Percentiles rank a stretch among this genome's conserved stretches.
phyloP scores from a whole-genome alignment of 2,888 invertebrate genomes.

The Unio pictorum region DNA sequence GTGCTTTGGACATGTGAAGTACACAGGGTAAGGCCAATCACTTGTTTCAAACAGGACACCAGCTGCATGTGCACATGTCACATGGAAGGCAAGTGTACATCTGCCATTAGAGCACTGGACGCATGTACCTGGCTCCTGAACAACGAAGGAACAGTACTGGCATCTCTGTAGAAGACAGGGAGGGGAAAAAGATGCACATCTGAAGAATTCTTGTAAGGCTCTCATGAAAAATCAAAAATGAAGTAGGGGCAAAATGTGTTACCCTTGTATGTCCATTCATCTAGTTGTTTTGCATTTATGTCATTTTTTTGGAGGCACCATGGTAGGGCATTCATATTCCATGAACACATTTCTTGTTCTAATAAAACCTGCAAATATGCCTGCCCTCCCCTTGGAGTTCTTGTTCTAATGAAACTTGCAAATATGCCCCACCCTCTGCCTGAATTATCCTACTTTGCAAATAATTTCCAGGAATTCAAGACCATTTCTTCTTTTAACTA shows the following conservation, averaged over 20 bases:
- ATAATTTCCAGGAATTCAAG: too few relatives aligned
- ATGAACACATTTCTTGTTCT: too few relatives aligned
- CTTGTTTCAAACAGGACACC: conserved; percentile 73
- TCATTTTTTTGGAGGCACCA: too few relatives aligned
- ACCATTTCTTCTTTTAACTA: too few relatives aligned
- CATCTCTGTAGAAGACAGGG: conserved; percentile 63
- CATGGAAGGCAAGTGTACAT: conserved; percentile 76
- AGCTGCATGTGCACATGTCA: conserved; percentile 76
- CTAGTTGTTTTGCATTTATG: not conserved
- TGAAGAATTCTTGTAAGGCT: not conserved
- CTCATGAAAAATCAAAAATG: not conserved
- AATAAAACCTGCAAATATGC: too few relatives aligned
- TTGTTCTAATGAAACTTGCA: too few relatives aligned
- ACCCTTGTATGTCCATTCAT: not conserved
- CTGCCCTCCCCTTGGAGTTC: too few relatives aligned
- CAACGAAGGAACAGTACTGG: conserved; percentile 55
- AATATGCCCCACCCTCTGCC: too few relatives aligned
- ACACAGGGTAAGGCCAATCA: conserved; percentile 71
- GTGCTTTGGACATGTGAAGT: conserved; percentile 70
- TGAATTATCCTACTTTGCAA: too few relatives aligned
- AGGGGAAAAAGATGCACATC: not conserved
- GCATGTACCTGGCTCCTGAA: conserved; percentile 57
- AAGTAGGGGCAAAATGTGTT: not conserved
- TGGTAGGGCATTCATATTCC: too few relatives aligned
- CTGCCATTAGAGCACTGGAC: conserved; percentile 73